These are phyloP conservation scores for Scomber scombrus DNA, from an alignment of 2,113 vertebrate species.

Conservation along the genomic window DNA sequence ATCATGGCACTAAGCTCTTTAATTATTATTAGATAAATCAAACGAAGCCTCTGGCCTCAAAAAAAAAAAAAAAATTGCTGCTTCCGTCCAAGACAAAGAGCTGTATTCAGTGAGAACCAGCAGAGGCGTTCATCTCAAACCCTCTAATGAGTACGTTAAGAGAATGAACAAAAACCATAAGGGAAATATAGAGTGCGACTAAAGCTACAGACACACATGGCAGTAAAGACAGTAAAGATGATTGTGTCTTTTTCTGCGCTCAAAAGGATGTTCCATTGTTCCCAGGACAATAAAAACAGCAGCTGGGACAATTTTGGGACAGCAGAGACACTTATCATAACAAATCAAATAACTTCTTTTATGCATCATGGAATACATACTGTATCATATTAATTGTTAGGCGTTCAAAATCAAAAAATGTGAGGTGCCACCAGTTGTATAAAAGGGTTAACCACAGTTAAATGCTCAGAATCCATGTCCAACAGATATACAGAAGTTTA, in stretches of 20 bases:
- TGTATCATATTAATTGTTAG: no score
- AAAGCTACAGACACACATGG: neutral
- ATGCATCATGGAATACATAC: no score
- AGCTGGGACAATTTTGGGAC: no score
- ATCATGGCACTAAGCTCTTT: slow-evolving; percentile 11
- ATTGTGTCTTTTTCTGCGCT: neutral
- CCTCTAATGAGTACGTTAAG: slow-evolving; percentile 6
- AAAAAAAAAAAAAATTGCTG: neutral
- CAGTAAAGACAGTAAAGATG: slow-evolving; percentile 14
- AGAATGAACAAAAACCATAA: neutral
- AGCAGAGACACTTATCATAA: no score
- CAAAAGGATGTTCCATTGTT: no score
- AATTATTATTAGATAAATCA: slow-evolving; percentile 33
- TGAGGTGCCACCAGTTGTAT: no score
- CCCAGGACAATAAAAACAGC: no score
- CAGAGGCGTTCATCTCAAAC: neutral
- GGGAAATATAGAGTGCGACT: neutral
- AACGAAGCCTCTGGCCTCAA: neutral
- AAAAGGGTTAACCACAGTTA: no score
- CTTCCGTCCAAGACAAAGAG: slow-evolving; percentile 8
- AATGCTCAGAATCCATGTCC: no score
- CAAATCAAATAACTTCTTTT: no score
- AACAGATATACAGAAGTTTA: no score
- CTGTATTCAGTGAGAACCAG: neutral
- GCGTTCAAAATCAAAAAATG: no score